These are phyloP conservation scores for Xestia c-nigrum DNA, from an alignment of 2,888 invertebrate species.

Conservation along the genomic window DNA sequence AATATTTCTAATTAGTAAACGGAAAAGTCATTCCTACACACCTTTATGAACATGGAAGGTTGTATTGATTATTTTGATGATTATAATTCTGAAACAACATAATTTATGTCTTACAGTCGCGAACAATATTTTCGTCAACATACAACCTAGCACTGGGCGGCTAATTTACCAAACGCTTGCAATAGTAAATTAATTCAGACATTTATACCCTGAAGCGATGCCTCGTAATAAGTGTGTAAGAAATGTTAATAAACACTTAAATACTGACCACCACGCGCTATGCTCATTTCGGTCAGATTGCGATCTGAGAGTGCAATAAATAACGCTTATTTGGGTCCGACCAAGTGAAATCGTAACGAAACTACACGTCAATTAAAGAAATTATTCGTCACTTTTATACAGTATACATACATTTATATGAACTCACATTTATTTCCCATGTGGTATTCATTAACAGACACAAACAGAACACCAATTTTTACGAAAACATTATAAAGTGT, in stretches of 20 bases:
- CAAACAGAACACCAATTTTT: neutral
- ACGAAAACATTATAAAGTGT: neutral
- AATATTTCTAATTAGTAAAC: neutral
- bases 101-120: too few species aligned
- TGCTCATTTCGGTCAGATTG: slow-evolving; percentile 47
- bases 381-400: slow-evolving; percentile 4
- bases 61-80: too few species aligned
- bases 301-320: slow-evolving; percentile 45
- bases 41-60: too few species aligned
- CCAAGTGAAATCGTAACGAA: slow-evolving; percentile 48
- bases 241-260: slow-evolving; percentile 30
- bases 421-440: too few species aligned
- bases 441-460: too few species aligned
- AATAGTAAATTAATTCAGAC: neutral
- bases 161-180: neutral
- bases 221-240: neutral
- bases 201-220: neutral
- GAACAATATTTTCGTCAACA: too few species aligned
- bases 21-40: too few species aligned
- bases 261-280: slow-evolving; percentile 33
- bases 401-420: too few species aligned
- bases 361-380: slow-evolving; percentile 6
- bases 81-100: too few species aligned
- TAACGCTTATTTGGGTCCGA: slow-evolving; percentile 37
- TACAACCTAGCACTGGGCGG: too few species aligned